These are phyloP conservation scores for Strix uralensis DNA, from an alignment of 2,113 vertebrate genomes.

Conservation along the genomic window DNA sequence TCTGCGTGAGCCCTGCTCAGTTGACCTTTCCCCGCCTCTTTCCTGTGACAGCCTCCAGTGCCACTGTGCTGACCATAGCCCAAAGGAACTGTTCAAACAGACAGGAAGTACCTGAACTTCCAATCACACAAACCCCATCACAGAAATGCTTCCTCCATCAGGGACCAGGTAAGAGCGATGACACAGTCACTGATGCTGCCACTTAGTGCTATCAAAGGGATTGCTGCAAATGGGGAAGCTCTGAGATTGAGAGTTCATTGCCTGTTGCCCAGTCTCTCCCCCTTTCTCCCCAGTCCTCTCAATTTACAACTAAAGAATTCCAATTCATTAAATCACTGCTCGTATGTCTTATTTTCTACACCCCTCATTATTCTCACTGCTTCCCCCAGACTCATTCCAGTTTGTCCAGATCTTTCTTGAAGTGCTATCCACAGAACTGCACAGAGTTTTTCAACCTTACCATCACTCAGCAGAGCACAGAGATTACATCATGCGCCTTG, in stretches of 20 bases:
- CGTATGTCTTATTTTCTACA: neutral
- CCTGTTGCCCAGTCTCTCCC: neutral
- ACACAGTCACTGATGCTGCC: neutral
- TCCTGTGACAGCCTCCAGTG: neutral
- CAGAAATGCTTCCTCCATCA: neutral
- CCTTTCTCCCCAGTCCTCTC: neutral
- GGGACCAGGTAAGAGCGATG: neutral
- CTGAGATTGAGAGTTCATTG: neutral
- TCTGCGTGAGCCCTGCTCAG: neutral
- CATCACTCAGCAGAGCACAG: neutral
- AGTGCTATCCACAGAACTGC: neutral
- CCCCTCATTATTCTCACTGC: neutral
- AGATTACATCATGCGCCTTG: slow-evolving; percentile 52
- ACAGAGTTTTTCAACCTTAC: neutral
- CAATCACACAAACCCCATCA: neutral
- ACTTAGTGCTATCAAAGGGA: neutral
- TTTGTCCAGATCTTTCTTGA: neutral
- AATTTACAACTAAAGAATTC: neutral
- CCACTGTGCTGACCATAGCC: neutral
- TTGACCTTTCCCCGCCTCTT: neutral
- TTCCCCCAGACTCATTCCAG: neutral
- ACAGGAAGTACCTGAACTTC: neutral
- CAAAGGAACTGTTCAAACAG: neutral
- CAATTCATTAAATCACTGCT: neutral
- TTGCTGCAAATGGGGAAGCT: neutral